phyloP scores from a whole-genome alignment of 2,888 invertebrate genomes.

The Drosophila tripunctata region DNA sequence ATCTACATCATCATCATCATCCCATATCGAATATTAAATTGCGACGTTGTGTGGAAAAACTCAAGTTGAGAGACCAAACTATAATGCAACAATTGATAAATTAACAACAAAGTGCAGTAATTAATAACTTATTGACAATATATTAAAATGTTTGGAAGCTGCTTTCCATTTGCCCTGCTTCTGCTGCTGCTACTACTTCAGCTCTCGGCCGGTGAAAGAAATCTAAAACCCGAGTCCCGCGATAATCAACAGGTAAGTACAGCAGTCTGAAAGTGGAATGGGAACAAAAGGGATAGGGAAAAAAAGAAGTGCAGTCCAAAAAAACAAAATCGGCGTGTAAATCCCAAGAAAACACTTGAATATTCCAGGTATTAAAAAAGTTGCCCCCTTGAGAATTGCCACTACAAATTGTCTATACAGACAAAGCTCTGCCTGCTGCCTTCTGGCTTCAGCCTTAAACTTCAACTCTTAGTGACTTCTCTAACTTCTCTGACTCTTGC shows the following conservation, averaged over 20 bases:
- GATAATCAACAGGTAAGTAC: conserved; percentile 72
- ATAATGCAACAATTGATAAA: conserved; percentile 14
- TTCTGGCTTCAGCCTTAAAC: conserved; percentile 8
- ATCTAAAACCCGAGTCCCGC: conserved; percentile 37
- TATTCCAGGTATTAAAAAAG: conserved; percentile 82
- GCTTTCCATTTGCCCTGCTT: conserved; percentile 45
- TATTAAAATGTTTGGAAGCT: conserved; percentile 60
- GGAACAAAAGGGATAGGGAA: not conserved
- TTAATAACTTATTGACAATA: conserved; percentile 16
- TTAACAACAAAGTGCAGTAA: too few relatives aligned
- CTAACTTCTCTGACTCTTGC: conserved; percentile 24
- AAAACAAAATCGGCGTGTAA: conserved; percentile 39
- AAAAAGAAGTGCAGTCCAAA: not conserved
- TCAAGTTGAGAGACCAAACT: not conserved
- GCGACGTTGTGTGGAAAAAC: conserved; percentile 50
- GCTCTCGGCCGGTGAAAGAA: conserved; percentile 34
- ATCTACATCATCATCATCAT: not conserved
- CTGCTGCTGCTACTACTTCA: conserved; percentile 54
- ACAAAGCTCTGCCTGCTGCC: conserved; percentile 4
- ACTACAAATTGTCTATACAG: conserved; percentile 76
- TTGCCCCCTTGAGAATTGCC: conserved; percentile 8
- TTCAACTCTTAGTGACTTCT: conserved; percentile 10
- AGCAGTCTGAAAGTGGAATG: not conserved
- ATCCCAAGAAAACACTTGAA: conserved; percentile 83
- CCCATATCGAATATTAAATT: conserved; percentile 36